Base-by-base conservation (phyloP, 2,797 vertebrate genomes). In the Triplophysa yarkandensis region DNA sequence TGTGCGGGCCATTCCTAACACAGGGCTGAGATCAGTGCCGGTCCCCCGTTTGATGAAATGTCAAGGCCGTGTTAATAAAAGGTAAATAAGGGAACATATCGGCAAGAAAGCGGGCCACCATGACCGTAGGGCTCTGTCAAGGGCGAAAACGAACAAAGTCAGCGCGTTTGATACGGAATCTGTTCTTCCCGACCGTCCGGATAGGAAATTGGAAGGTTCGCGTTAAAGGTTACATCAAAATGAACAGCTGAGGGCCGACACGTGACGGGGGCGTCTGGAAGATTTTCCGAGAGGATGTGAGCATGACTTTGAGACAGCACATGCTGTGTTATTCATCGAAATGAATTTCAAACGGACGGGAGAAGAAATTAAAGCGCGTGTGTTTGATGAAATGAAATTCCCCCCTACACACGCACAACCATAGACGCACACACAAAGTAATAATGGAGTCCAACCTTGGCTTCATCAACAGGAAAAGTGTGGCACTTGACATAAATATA, bases 401-500 rank as follows among this genome's bases (percentile, higher is more conserved):
- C 3, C 21, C 27, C n/a, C 25, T 54, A 50, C 30, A 73, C 73
- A 64, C 48, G 52, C 16, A 25, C n/a, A n/a, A n/a, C n/a, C n/a
- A n/a, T n/a, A n/a, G n/a, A n/a, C n/a, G n/a, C 16, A 9, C 36
- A 43, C 19, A 50, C 71, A 68, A 41, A 80, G 39, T 43, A 52
- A 78, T 80, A 78, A 78, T 84, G 84, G 81, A 87, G 80, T 83
- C 81, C 70, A 58, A 64, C 65, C 73, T 57, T 66, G 82, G 64
- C 48, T 84, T 66, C 58, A 69, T 34, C 68, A 61, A 52, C 48
- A 28, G 63, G 66, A 58, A n/a, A 67, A 76, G 21, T 60, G 14
- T 14, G 50, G 78, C 69, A 85, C 78, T 75, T 82, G 78, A 78
- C 81, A 84, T 88, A 85, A 89, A 89, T 88, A 88, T 85, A 86